Base-by-base conservation (phyloP, 2,888 invertebrate genomes). In the Pheosia gnoma region DNA sequence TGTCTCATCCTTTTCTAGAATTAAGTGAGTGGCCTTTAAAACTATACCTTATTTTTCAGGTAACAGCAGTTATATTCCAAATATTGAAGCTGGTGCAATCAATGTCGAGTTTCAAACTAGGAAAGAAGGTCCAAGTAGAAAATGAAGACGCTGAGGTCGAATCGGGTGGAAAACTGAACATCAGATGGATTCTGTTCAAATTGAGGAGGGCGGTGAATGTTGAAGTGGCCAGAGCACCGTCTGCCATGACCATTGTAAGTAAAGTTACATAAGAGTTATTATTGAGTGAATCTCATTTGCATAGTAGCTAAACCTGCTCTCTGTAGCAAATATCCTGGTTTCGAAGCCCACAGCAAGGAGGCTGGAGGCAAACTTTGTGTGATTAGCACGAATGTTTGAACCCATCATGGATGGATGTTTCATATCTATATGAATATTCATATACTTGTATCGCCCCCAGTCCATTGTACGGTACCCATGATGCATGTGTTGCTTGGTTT, bases 161-260 rank as follows among this genome's bases (percentile, higher is more conserved):
- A 51, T 85, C 85, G n/a, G 81, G 83, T 2, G 86, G 92, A 13
- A 94, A 89, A 83, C 91, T 97, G 43, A 96, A 96, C 73, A 91
- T 97, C 3, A 82, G 95, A 41, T 98, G 97, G 97, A 89, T 98
- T 41, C 83, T 97, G 7, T 96, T 95, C 72, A 96, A 96, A 75
- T 90, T 98, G 80, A 94, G 97, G 57, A 96, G 95, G 79, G 95
- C 97, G 66, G 95, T 97, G 1, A 97, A 97, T 81, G 94, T 95
- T 8, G 98, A 98, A 93, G 95, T 98, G 0, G 95, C 96, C 11
- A 95, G 96, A 78, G 94, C 96, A 8, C 95, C 97, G 0, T 95
- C 95, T 57, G 94, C 94, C 55, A 95, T 94, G 67, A 90, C 95
- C 71, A 95, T 98, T 91, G 97, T 97, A 93, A 94, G 95, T 94